Conservation (phyloP, 1,140 invertebrate species). For the Apis mellifera region DNA sequence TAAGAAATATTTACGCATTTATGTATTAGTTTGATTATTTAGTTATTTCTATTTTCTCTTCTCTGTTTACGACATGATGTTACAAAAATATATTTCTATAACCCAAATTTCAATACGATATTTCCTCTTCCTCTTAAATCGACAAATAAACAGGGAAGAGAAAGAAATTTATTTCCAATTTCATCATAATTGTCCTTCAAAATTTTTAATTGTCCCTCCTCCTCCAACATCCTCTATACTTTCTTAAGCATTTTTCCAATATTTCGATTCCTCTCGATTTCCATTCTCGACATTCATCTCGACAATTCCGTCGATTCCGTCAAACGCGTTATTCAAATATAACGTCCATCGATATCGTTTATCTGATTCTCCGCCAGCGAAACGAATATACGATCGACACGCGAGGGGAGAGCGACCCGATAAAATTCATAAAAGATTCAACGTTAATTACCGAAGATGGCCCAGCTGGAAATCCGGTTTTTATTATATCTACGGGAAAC, state of each 20-base stretch:
- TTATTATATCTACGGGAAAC: conserved; percentile 23
- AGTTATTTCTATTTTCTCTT: not conserved
- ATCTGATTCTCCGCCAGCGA: conserved; percentile 22
- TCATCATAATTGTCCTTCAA: not conserved
- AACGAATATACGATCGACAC: conserved; percentile 20
- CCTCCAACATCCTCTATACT: not conserved
- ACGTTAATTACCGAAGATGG: conserved; percentile 52
- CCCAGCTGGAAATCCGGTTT: conserved; percentile 41
- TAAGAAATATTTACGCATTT: not conserved
- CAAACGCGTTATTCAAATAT: conserved; percentile 25
- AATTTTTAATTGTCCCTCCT: not conserved
- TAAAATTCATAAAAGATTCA: conserved; percentile 47
- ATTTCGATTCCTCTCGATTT: not conserved
- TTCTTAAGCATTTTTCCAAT: not conserved
- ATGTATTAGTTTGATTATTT: not conserved
- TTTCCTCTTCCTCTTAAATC: not conserved
- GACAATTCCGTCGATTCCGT: not conserved
- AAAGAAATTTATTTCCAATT: no score
- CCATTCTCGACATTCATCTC: not conserved
- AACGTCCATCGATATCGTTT: conserved; percentile 30
- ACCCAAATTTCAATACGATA: not conserved
- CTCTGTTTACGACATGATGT: not conserved
- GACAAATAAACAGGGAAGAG: no score
- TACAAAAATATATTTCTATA: not conserved
- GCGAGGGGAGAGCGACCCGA: conserved; percentile 4